These are phyloP conservation scores for Tyrannus savana DNA, from an alignment of 2,113 vertebrate genomes.

Conservation along the genomic window DNA sequence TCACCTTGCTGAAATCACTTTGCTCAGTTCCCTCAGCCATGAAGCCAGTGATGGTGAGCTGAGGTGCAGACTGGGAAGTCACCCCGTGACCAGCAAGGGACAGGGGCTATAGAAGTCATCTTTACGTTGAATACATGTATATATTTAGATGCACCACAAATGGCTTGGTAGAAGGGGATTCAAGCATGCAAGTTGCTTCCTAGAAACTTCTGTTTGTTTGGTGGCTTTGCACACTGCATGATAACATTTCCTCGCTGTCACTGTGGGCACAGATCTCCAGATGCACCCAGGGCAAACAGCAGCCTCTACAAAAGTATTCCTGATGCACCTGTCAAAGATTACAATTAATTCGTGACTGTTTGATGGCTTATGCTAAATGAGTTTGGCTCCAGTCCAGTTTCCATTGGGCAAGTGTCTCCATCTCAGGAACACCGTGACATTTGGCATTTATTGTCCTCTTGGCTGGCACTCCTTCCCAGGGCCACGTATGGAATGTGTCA, in stretches of 20 bases:
- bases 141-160: not conserved
- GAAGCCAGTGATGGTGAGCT: not conserved
- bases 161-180: not conserved
- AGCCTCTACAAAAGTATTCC: slow-evolving; percentile 28
- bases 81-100: not conserved
- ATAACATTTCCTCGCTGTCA: not conserved
- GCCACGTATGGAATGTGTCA: slow-evolving; percentile 13
- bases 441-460: slow-evolving; percentile 42
- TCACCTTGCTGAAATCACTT: not conserved
- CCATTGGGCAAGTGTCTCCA: slow-evolving; percentile 27
- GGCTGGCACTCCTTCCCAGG: slow-evolving; percentile 13
- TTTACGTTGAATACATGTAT: not conserved
- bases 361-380: slow-evolving; percentile 50
- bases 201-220: slow-evolving; percentile 23
- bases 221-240: not conserved
- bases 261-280: not conserved
- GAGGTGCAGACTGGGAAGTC: not conserved
- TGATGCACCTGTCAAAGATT: slow-evolving; percentile 56
- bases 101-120: not conserved
- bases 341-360: slow-evolving; percentile 53
- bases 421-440: not conserved
- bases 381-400: slow-evolving; percentile 53
- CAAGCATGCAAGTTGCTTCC: not conserved
- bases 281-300: slow-evolving; percentile 14
- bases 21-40: not conserved